These are phyloP conservation scores for Chaetops frenatus DNA, from an alignment of 2,113 vertebrate species.

Conservation along the genomic window DNA sequence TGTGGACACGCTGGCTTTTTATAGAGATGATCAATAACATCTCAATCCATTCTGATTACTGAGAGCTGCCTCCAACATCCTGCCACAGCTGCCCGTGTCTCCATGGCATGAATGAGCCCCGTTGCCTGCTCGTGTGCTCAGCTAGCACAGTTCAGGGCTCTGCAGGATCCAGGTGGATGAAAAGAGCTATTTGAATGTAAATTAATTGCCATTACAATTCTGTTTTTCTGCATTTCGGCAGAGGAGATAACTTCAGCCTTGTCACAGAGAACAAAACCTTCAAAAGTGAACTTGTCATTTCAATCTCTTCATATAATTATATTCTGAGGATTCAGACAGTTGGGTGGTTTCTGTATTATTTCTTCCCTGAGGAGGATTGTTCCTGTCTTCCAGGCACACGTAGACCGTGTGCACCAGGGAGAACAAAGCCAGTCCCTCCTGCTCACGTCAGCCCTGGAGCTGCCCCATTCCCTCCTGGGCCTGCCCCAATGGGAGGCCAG, in stretches of 20 bases:
- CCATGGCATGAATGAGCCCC: background rate
- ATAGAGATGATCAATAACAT: background rate
- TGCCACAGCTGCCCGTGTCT: background rate
- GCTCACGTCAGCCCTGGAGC: background rate
- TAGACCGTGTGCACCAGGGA: background rate
- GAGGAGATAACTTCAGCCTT: slow-evolving; percentile 56
- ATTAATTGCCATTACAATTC: slow-evolving; percentile 57
- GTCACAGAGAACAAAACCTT: slow-evolving; percentile 62
- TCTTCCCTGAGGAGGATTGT: background rate
- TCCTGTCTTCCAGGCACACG: background rate
- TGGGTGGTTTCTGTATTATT: slow-evolving; percentile 9
- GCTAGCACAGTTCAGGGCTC: background rate
- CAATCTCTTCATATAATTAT: slow-evolving; percentile 50
- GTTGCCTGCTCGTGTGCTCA: background rate
- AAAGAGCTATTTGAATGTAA: slow-evolving; percentile 56
- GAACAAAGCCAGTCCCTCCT: background rate
- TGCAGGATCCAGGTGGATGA: background rate
- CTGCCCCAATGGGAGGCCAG: background rate
- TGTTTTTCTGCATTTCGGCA: slow-evolving; percentile 55
- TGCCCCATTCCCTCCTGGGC: background rate
- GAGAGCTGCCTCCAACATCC: background rate
- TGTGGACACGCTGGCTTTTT: fast-evolving
- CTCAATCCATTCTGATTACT: background rate
- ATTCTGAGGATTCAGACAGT: slow-evolving; percentile 3
- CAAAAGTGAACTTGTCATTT: slow-evolving; percentile 53